A percentile compares a stretch with the other conserved stretches of the same genome.
Conservation (phyloP, 2,888 invertebrate genomes). For the Pheosia tremula region DNA sequence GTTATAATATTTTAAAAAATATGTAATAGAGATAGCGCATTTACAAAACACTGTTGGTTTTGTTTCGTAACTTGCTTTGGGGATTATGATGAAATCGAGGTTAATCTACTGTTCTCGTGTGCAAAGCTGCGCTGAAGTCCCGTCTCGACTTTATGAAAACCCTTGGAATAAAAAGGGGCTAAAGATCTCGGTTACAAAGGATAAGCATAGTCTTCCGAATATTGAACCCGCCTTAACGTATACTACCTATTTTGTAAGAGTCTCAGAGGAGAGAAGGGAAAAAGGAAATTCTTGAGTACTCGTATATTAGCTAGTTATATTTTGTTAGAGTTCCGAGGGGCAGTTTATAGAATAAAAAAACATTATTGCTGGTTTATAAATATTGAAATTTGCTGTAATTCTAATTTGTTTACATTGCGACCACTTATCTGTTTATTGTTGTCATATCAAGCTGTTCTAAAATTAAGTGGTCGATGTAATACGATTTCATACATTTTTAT, state of each 20-base stretch:
- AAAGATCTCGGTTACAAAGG: conserved; percentile 12
- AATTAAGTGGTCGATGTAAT: no score
- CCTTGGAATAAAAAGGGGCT: conserved; percentile 27
- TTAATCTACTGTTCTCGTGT: conserved; percentile 43
- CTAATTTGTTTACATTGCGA: no score
- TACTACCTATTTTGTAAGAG: not conserved
- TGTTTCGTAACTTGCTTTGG: conserved; percentile 27
- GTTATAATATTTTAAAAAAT: no score
- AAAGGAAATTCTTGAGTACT: not conserved
- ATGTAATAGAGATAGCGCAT: no score
- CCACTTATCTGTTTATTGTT: no score
- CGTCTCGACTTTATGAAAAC: conserved; percentile 27
- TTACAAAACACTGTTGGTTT: conserved; percentile 17
- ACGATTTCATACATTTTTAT: no score
- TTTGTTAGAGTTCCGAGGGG: not conserved
- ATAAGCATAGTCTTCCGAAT: conserved; percentile 2
- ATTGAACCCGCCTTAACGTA: not conserved
- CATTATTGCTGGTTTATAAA: no score
- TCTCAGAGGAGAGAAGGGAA: not conserved
- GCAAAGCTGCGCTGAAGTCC: conserved; percentile 28
- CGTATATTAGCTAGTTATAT: not conserved
- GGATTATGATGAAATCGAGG: conserved; percentile 38
- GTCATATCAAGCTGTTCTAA: no score
- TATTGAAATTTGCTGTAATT: no score
- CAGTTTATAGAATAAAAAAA: not conserved